Evolutionary conservation across 2,113 vertebrate genomes (phyloP), one percentile per base, ranked within the genome.

Genomic region (Anser brachyrhynchus): DNA sequence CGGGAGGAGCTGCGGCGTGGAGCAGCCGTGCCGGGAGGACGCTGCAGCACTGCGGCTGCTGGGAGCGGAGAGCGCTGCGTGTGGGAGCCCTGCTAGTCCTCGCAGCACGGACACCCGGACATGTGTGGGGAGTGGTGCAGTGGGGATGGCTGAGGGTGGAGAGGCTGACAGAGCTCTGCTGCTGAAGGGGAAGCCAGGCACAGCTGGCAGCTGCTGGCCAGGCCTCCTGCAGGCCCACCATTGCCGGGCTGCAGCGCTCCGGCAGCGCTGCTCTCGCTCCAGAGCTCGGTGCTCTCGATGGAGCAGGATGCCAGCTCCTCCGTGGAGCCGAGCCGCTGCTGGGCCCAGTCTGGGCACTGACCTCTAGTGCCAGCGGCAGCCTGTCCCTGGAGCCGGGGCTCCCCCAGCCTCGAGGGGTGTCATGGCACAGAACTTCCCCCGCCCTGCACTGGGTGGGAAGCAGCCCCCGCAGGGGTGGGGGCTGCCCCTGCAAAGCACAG

Each of bases 71-170:
- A 55, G 37, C 35, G 17, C 57, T 1, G 5, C 2, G 3, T 29
- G 25, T 46, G 54, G 29, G 22, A 3, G 10, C 8, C 5, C n/a
- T 12, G 7, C 49, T 31, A 4, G 0, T n/a, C 4, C 4, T 3
- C 7, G 17, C 28, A 21, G 49, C 4, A 3, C 23, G 18, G 58
- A 4, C 33, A 7, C 19, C 0, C 5, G 44, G 25, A 49, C 1
- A 6, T 0, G 1, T 39, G 18, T 2, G 3, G 77, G 51, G 26
- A 20, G 25, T 1, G 2, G 15, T 2, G 1, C 11, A 1, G 31
- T 3, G 1, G 25, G 44, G 39, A 11, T 1, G 2, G 49, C 5
- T 23, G 39, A 19, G 1, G 31, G 61, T 3, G 15, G 37, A 33
- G 14, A 64, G 43, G 20, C 37, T 43, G 66, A 1, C 25, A 23